Percentiles rank a stretch among this genome's conserved stretches.
These are phyloP conservation scores for Dendroctonus valens DNA, from an alignment of 1,140 invertebrate genomes.

Conservation along the genomic window DNA sequence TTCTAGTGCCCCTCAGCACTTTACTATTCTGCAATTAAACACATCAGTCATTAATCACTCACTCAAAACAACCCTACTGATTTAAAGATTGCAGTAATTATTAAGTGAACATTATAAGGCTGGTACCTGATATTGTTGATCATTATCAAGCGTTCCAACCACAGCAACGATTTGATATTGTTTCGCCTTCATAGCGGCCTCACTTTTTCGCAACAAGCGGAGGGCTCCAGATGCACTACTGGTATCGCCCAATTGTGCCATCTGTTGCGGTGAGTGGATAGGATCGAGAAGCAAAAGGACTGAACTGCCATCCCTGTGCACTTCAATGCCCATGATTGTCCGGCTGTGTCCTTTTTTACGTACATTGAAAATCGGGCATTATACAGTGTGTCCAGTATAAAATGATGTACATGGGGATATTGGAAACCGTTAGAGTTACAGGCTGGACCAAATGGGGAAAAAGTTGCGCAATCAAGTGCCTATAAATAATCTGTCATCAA, in stretches of 20 bases:
- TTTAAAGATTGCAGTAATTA: background rate
- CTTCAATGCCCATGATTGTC: constrained; percentile 85
- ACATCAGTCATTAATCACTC: background rate
- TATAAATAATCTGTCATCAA: too few species aligned
- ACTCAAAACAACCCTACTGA: background rate
- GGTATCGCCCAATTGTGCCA: constrained; percentile 63
- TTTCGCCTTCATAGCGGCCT: constrained; percentile 72
- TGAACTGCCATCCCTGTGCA: constrained; percentile 66
- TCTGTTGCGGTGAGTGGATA: constrained; percentile 76
- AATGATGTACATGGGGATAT: too few species aligned
- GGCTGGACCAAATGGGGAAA: too few species aligned
- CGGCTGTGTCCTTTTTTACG: constrained; percentile 75
- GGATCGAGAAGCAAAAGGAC: constrained; percentile 83
- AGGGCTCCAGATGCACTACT: constrained; percentile 60
- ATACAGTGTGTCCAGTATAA: too few species aligned
- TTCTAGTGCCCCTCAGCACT: constrained; percentile 64
- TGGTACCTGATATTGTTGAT: constrained; percentile 71
- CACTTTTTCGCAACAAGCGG: constrained; percentile 70
- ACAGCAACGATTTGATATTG: constrained; percentile 87
- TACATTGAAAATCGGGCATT: too few species aligned
- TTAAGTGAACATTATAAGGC: background rate
- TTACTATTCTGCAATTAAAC: constrained; percentile 65
- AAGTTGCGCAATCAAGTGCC: too few species aligned
- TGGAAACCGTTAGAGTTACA: too few species aligned
- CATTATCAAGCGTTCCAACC: constrained; percentile 69